Conservation (phyloP, 2,797 vertebrate genomes). For the Pogoniulus pusillus region DNA sequence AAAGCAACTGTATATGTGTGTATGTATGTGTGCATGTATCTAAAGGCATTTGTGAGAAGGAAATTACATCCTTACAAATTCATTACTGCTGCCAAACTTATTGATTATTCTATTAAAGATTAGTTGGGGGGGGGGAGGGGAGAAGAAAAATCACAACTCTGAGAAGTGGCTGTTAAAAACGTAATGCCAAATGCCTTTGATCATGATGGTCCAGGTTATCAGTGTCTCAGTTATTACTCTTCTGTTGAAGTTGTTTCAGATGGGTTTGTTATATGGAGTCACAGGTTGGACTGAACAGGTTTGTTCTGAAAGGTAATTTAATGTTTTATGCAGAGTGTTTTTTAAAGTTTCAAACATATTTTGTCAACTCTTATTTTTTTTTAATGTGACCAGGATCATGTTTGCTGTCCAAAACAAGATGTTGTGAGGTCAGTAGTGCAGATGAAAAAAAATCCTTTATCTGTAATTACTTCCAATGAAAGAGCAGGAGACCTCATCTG, state of each 20-base stretch:
- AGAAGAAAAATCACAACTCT: not conserved
- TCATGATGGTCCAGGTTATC: not conserved
- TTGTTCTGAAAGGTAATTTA: not conserved
- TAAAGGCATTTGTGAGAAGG: not conserved
- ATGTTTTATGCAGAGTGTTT: not conserved
- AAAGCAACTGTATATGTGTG: not conserved
- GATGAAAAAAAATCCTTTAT: not conserved
- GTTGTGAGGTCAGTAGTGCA: not conserved
- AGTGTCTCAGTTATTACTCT: not conserved
- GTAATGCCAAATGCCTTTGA: not conserved
- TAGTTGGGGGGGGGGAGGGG: not conserved
- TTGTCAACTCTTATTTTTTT: not conserved
- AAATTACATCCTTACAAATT: not conserved
- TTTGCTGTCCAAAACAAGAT: not conserved
- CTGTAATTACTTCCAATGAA: not conserved
- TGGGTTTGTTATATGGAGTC: not conserved
- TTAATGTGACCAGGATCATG: not conserved
- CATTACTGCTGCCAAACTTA: not conserved
- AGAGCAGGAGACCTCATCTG: not conserved
- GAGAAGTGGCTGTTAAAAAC: not conserved
- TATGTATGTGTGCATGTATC: fast-evolving
- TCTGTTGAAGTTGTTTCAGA: not conserved
- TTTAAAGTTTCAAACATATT: not conserved
- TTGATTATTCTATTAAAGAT: not conserved
- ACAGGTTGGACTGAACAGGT: not conserved